Conservation (phyloP, 2,888 invertebrate species). For the Camponotus fellah region DNA sequence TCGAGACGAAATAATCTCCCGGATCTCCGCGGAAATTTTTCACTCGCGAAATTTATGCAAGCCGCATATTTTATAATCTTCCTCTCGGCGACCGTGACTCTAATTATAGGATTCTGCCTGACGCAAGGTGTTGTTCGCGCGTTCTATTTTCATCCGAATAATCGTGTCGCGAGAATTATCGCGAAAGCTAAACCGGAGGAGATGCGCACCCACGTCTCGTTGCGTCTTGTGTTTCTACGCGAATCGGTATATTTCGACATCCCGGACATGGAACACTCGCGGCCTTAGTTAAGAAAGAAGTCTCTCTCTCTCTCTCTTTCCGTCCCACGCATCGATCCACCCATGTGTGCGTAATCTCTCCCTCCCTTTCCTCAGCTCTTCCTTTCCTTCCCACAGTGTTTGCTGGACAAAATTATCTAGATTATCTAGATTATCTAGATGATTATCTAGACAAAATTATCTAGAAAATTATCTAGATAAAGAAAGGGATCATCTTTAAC, state of each 20-base stretch:
- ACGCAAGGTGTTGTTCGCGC: conserved; percentile 30
- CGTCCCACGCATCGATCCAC: background rate
- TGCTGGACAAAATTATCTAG: too few species aligned
- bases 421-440: too few species aligned
- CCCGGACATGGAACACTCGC: conserved; percentile 11
- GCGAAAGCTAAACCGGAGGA: background rate
- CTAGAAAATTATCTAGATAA: too few species aligned
- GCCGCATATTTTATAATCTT: conserved; percentile 61
- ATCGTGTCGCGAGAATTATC: conserved; percentile 5
- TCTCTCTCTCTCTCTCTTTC: background rate
- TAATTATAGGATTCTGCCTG: conserved; percentile 42
- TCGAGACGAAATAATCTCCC: background rate
- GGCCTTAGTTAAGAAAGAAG: background rate
- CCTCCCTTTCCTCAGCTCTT: background rate
- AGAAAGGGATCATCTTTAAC: too few species aligned
- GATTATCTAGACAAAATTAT: too few species aligned
- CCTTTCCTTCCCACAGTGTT: conserved; percentile 8
- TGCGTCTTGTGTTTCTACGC: background rate
- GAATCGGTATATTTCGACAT: conserved; percentile 20
- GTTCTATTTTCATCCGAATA: conserved; percentile 34
- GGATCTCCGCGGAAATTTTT: background rate
- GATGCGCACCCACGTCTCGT: background rate
- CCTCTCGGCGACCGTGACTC: conserved; percentile 12
- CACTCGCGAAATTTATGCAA: conserved; percentile 1
- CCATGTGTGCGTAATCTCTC: background rate